Base-by-base conservation (phyloP, 2,797 vertebrate genomes). In the Sebastes iracundus region DNA sequence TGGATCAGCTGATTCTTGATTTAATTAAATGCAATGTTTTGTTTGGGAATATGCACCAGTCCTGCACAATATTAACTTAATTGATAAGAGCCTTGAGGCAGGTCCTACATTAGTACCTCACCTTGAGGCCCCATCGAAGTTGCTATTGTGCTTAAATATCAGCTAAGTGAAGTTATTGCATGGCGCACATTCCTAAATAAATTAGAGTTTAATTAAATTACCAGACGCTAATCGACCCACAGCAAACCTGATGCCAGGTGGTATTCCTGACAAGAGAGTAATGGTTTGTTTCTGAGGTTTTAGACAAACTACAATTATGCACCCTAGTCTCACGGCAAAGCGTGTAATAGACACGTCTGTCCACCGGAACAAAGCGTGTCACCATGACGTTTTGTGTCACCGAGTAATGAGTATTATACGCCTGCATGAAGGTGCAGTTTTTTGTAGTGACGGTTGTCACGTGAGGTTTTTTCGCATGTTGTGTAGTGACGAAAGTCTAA, bases 161-260 rank as follows among this genome's bases (percentile, higher is more conserved):
- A 75, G 30, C 22, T 58, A 64, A 71, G 10, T 58, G 6, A 72
- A 65, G 67, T 61, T 78, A 60, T 63, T 80, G 42, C 28, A 12
- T 60, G 35, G 58, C 4, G 12, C 56, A 74, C 58, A 72, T 84
- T 73, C 22, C 35, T 35, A 5, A 77, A 79, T 76, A 68, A 80
- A 86, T 33, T 6, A 2, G 2, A 30, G 32, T 85, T 79, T 62
- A 77, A 86, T 80, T 75, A 77, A 81, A 89, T 87, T 38, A 78
- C 30, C 27, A 49, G 10, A 68, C 53, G 60, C 8, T 78, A 70
- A 83, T 35, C 73, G 65, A 82, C 22, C 52, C 11, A 18, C 13
- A 61, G 65, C 53, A 81, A 70, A 84, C 59, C 35, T 71, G 27
- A 20, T 61, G 65, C 38, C 81, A 64, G 49, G 42, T 74, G 53